Percentiles rank a stretch among this genome's conserved stretches.
Conservation (phyloP, 1,140 invertebrate species). For the Drosophila albomicans region DNA sequence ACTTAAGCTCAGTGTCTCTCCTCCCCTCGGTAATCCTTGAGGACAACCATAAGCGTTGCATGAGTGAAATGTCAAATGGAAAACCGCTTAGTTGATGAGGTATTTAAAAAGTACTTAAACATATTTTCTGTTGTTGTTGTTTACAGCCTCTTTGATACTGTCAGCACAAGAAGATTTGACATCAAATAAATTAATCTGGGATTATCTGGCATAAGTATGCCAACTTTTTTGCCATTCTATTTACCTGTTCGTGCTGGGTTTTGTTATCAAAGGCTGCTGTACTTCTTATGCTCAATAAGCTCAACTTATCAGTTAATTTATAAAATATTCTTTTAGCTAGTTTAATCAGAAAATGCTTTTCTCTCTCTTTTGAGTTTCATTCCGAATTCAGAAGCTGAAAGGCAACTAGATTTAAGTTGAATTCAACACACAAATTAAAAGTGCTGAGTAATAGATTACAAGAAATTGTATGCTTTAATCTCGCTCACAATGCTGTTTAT, state of each 20-base stretch:
- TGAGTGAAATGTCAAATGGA: slow-evolving; percentile 22
- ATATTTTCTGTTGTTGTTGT: not conserved
- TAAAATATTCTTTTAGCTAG: not conserved
- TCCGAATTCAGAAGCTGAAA: not conserved
- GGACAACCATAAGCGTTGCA: not conserved
- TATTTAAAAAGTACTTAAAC: slow-evolving; percentile 12
- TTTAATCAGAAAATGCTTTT: not conserved
- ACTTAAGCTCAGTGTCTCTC: slow-evolving; percentile 20
- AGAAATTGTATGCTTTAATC: slow-evolving; percentile 10
- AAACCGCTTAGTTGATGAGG: slow-evolving; percentile 19
- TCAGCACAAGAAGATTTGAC: not conserved
- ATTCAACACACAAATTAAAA: not conserved
- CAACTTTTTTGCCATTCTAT: slow-evolving; percentile 1
- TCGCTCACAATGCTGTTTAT: not conserved
- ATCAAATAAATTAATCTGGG: slow-evolving; percentile 25
- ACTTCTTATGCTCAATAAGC: too few species aligned
- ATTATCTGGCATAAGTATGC: slow-evolving; percentile 8
- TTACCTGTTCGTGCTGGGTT: not conserved
- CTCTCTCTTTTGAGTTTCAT: too few species aligned
- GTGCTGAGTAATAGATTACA: not conserved
- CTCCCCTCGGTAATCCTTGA: not conserved
- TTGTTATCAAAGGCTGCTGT: too few species aligned
- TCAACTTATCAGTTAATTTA: not conserved
- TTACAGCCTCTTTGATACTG: slow-evolving; percentile 1
- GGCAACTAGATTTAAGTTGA: not conserved